Evolutionary conservation across 2,888 invertebrate species (phyloP), one percentile per base, ranked within the genome.

Genomic region (Helobdella robusta): DNA sequence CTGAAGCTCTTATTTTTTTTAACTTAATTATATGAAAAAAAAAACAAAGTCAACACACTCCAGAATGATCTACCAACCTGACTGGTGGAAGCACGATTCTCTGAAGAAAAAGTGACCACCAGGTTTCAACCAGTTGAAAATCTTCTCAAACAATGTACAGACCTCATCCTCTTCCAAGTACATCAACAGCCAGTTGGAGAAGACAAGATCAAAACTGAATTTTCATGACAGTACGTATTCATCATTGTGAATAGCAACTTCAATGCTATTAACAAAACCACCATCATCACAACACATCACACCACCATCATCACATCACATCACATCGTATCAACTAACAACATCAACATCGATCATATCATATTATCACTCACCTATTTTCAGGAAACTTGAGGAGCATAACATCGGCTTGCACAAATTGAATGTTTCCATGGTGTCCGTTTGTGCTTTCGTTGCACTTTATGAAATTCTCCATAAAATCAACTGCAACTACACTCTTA

Each of bases 101-200:
- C 83, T 73, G 60, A 83, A 76, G 74, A 83, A 82, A 35, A 83
- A 74, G 69, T 77, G 77, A 1, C 83, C 83, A 23, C 77, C 80
- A 18, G 80, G 79, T 61, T 77, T 76, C 36, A 84, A 74, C 83
- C 83, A 84, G 36, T 73, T 69, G 34, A 83, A 74, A 67, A 80
- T 76, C 69, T 80, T 81, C 44, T 73, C 67, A 56, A 83, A 73
- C 46, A 83, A 76, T 18, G 75, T 72, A 44, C 77, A 74, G 2
- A 80, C 76, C 72, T 84, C 83, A 25, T 75, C 74, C 69, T 83
- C 82, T 30, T 75, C 76, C 66, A 84, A 73, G 73, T 84, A 84
- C 84, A 84, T 84, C 69, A 83, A 76, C 59, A 84, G 76, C 84
- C 84, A 84, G 74, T 84, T 84, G 70, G 83, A 82, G 75, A 84